Conservation (phyloP, 2,113 vertebrate genomes). For the Polyodon spathula region DNA sequence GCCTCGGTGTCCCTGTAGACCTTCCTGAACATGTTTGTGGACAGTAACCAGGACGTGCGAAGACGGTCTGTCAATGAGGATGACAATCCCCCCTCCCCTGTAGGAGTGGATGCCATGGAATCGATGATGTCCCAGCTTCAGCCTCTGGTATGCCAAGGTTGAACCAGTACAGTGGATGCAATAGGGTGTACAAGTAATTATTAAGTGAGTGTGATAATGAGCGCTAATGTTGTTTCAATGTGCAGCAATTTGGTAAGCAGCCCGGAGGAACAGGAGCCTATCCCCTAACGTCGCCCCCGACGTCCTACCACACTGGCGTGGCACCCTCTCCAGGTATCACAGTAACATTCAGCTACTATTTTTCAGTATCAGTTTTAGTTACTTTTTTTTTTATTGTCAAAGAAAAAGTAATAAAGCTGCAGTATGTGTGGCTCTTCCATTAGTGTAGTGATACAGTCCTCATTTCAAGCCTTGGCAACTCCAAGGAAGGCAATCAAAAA, state of each 20-base stretch:
- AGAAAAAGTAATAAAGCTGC: too few relatives aligned
- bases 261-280: constrained; percentile 70
- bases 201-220: too few relatives aligned
- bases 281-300: constrained; percentile 87
- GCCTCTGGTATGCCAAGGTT: constrained; percentile 57
- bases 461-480: too few relatives aligned
- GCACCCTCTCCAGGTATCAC: constrained; percentile 92
- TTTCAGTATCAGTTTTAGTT: too few relatives aligned
- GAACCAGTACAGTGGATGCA: constrained; percentile 26
- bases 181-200: too few relatives aligned
- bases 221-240: too few relatives aligned
- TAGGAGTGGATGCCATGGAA: constrained; percentile 88
- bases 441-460: too few relatives aligned
- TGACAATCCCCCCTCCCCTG: constrained; percentile 94
- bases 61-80: constrained; percentile 93
- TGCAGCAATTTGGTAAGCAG: constrained; percentile 64
- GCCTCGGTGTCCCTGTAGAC: constrained; percentile 55
- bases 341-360: constrained; percentile 50
- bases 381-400: too few relatives aligned
- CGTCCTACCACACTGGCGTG: constrained; percentile 82
- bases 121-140: constrained; percentile 81
- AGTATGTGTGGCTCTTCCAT: too few relatives aligned
- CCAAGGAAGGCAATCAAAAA: too few relatives aligned
- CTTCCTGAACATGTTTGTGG: constrained; percentile 97
- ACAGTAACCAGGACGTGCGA: constrained; percentile 92